These are phyloP conservation scores for Corythoichthys haematopterus DNA, from an alignment of 2,113 vertebrate genomes.

Conservation along the genomic window DNA sequence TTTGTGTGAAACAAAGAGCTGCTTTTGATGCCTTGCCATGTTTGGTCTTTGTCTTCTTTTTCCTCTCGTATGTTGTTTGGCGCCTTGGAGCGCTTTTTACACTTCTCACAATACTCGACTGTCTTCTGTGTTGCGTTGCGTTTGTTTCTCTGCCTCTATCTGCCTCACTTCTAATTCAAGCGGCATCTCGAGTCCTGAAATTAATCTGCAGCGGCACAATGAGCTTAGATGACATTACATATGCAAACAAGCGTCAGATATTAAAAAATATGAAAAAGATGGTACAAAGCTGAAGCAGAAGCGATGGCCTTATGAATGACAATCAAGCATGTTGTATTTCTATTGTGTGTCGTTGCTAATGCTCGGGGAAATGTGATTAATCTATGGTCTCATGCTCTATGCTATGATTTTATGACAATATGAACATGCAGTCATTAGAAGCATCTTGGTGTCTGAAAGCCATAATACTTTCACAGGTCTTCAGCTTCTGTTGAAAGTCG, in stretches of 20 bases:
- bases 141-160: constrained; percentile 45
- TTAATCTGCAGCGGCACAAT: constrained; percentile 66
- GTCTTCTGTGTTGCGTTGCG: constrained; percentile 29
- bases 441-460: neutral
- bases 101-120: constrained; percentile 36
- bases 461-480: neutral
- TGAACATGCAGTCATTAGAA: neutral
- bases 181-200: constrained; percentile 53
- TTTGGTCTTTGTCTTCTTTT: constrained; percentile 5
- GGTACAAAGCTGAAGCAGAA: neutral
- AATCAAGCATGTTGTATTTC: neutral
- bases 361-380: neutral
- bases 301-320: neutral
- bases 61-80: constrained; percentile 32
- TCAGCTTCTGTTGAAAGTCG: too few species aligned
- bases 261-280: constrained; percentile 47
- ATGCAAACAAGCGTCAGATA: constrained; percentile 69
- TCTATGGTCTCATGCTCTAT: neutral
- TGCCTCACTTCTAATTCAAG: constrained; percentile 48
- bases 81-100: constrained; percentile 35
- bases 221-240: constrained; percentile 72
- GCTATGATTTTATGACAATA: neutral
- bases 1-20: neutral
- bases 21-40: neutral
- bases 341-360: neutral